Evolutionary conservation across 2,113 vertebrate genomes (phyloP).

Genomic region (Plecturocebus donacophilus): DNA sequence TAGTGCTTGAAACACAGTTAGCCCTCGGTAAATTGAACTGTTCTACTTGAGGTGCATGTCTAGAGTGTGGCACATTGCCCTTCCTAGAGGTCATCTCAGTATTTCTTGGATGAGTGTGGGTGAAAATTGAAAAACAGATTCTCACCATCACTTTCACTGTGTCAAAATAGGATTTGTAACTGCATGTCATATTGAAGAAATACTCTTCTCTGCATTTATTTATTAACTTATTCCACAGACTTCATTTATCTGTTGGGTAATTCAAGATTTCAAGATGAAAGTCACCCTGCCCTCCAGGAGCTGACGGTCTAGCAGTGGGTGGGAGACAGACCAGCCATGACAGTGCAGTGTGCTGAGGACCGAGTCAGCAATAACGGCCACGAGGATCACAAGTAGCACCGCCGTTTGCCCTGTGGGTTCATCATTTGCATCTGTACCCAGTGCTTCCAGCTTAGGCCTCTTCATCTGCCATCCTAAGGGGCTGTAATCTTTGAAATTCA

Average conservation of each 20-base stretch:
- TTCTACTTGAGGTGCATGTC: too few relatives aligned
- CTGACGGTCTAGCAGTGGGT: background rate
- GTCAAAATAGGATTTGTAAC: background rate
- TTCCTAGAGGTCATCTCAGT: accelerated
- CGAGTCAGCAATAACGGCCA: accelerated
- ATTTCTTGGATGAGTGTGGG: too few relatives aligned
- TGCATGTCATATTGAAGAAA: accelerated
- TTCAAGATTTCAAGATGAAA: background rate
- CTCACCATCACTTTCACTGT: background rate
- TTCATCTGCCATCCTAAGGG: accelerated
- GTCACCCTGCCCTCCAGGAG: background rate
- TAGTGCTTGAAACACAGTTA: background rate
- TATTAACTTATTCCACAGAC: too few relatives aligned
- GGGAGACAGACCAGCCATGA: background rate
- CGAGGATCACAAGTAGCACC: accelerated
- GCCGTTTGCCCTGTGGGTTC: accelerated
- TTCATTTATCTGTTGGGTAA: too few relatives aligned
- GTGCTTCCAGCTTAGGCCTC: too few relatives aligned
- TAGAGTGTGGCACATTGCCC: too few relatives aligned
- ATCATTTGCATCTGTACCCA: accelerated
- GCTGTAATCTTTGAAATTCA: background rate
- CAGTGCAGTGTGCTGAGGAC: too few relatives aligned
- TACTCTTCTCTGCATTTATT: background rate
- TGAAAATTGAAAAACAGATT: background rate
- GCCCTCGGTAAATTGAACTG: background rate